These are phyloP conservation scores for Drosophila parvula DNA, from an alignment of 1,140 invertebrate genomes.

Conservation along the genomic window DNA sequence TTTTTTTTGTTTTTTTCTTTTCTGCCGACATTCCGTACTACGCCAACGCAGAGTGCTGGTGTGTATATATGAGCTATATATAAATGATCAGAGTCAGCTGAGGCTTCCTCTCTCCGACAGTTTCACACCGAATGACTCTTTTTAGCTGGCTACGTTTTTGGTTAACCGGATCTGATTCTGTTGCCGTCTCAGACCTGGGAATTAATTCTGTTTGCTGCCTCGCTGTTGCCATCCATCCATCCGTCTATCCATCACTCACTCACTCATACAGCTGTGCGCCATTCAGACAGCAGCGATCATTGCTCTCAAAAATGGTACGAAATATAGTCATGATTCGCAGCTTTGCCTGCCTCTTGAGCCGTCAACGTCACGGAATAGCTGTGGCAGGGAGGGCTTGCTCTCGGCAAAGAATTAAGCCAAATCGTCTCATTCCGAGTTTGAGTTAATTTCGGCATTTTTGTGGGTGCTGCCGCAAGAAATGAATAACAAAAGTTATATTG, in stretches of 20 bases:
- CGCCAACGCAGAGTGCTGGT: conserved; percentile 57
- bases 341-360: conserved; percentile 38
- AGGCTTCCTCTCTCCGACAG: conserved; percentile 49
- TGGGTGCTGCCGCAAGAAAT: conserved; percentile 22
- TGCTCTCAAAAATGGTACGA: conserved; percentile 75
- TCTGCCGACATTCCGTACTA: conserved; percentile 55
- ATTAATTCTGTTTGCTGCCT: conserved; percentile 44
- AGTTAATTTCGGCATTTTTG: conserved; percentile 48
- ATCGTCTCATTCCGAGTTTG: conserved; percentile 14
- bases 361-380: conserved; percentile 50
- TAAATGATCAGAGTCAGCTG: conserved; percentile 54
- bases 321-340: conserved; percentile 57
- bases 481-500: conserved; percentile 30
- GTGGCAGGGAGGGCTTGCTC: conserved; percentile 37
- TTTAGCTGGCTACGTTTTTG: conserved; percentile 56
- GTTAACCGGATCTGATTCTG: conserved; percentile 77
- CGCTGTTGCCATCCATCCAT: conserved; percentile 43
- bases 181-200: conserved; percentile 55
- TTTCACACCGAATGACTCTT: conserved; percentile 12
- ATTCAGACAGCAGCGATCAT: conserved; percentile 44
- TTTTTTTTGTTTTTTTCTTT: conserved; percentile 19
- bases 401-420: conserved; percentile 13
- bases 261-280: conserved; percentile 27
- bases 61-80: conserved; percentile 22
- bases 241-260: conserved; percentile 65